Evolutionary conservation across 2,797 vertebrate species (phyloP).

Genomic region (Acanthurus tractus): DNA sequence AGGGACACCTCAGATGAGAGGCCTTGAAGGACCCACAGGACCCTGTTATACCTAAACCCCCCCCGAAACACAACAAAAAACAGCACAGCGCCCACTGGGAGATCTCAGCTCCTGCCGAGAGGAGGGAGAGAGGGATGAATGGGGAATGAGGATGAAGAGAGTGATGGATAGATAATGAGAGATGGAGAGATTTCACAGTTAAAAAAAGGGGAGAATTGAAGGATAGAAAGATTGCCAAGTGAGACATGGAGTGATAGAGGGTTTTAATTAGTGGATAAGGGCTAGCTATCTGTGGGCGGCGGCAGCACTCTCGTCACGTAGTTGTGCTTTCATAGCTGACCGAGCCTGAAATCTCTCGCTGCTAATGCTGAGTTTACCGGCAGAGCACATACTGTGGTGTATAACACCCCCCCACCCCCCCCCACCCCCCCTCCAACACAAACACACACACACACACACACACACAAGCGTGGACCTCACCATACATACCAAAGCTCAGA

Average conservation of each 20-base stretch:
- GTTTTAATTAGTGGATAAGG: conserved; percentile 84
- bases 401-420: not conserved
- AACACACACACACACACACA: conserved; percentile 20
- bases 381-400: conserved; percentile 59
- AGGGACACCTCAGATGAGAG: conserved; percentile 65
- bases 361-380: conserved; percentile 74
- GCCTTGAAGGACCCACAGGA: conserved; percentile 68
- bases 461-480: conserved; percentile 28
- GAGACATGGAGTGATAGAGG: conserved; percentile 79
- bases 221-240: conserved; percentile 77
- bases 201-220: conserved; percentile 70
- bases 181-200: conserved; percentile 73
- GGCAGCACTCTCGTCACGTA: conserved; percentile 73
- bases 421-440: not conserved
- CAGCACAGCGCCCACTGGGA: conserved; percentile 59
- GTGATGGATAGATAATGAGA: conserved; percentile 72
- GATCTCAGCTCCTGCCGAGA: conserved; percentile 19
- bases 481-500: conserved; percentile 20
- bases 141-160: conserved; percentile 56
- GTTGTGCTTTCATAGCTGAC: conserved; percentile 81
- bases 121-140: conserved; percentile 36
- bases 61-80: conserved; percentile 69
- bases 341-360: conserved; percentile 81
- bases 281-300: conserved; percentile 73
- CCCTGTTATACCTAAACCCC: conserved; percentile 73